These are phyloP conservation scores for Heliconius sara DNA, from an alignment of 2,888 invertebrate species.

Conservation along the genomic window DNA sequence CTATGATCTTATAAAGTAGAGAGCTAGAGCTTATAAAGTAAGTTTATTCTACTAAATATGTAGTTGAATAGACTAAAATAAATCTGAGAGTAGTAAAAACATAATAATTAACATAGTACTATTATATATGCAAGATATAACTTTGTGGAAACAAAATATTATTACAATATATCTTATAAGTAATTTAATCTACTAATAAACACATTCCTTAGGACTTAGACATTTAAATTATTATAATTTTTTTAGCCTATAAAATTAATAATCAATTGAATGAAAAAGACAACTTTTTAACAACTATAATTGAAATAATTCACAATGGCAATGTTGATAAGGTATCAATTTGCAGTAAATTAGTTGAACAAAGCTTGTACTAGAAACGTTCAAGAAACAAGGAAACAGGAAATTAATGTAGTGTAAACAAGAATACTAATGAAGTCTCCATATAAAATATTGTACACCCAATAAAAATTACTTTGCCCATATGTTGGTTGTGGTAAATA, in stretches of 20 bases:
- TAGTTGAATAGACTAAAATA: no score
- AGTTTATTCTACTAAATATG: no score
- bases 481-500: slow-evolving; percentile 25
- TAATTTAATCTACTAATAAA: not conserved
- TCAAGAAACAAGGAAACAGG: slow-evolving; percentile 15
- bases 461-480: slow-evolving; percentile 9
- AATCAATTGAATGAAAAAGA: not conserved
- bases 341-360: not conserved
- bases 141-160: not conserved
- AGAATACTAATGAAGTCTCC: slow-evolving; percentile 17
- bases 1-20: no score
- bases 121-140: no score
- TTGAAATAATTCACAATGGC: not conserved
- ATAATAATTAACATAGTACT: not conserved
- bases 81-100: not conserved
- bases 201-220: not conserved
- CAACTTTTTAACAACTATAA: not conserved
- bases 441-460: slow-evolving; percentile 14
- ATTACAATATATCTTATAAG: not conserved
- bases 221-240: not conserved
- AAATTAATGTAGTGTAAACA: slow-evolving; percentile 15
- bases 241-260: not conserved
- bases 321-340: not conserved
- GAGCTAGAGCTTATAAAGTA: no score
- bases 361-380: not conserved